These are phyloP conservation scores for Trachemys scripta DNA, from an alignment of 2,113 vertebrate species.

Conservation along the genomic window DNA sequence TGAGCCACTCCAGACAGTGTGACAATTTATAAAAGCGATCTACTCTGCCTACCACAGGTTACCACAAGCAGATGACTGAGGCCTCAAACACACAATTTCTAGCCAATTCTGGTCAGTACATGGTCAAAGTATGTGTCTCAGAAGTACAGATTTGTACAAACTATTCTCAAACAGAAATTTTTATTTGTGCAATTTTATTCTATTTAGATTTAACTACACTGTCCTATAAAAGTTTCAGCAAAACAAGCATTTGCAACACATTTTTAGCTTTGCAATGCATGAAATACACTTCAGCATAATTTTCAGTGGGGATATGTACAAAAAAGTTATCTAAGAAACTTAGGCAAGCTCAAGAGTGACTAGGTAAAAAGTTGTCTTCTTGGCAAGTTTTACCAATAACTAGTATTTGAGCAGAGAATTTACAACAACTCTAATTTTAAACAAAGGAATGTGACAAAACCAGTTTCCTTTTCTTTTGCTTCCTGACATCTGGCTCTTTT, in stretches of 20 bases:
- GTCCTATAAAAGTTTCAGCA: background rate
- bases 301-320: background rate
- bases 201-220: background rate
- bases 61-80: background rate
- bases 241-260: background rate
- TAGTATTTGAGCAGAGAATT: constrained; percentile 54
- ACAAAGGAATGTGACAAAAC: constrained; percentile 78
- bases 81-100: background rate
- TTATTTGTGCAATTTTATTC: background rate
- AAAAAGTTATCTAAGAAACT: background rate
- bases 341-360: background rate
- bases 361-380: constrained; percentile 1
- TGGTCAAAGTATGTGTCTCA: background rate
- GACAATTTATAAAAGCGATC: background rate
- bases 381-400: background rate
- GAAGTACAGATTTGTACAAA: background rate
- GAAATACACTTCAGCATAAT: background rate
- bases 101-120: too few species aligned
- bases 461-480: constrained; percentile 85
- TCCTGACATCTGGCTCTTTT: constrained; percentile 92
- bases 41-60: background rate
- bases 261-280: background rate
- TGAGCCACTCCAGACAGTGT: background rate
- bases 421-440: constrained; percentile 77
- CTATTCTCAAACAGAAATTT: background rate